Base-by-base conservation (phyloP, 2,888 invertebrate genomes). In the Tanytarsus gracilentus region DNA sequence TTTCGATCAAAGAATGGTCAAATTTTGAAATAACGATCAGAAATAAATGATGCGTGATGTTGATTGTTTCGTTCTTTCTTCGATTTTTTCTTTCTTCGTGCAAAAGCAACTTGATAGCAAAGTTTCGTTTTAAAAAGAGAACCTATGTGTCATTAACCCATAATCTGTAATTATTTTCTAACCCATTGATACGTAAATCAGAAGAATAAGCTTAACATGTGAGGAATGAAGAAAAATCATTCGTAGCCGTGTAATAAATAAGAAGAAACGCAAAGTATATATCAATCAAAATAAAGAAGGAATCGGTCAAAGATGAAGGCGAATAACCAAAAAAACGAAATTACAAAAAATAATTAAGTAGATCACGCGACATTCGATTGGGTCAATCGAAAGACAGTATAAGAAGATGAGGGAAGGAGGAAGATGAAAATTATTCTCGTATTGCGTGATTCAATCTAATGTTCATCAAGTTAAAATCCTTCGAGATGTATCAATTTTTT, bases 281-380 rank as follows among this genome's bases (percentile, higher is more conserved):
- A 62, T 62, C 61, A 61, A 62, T 61, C 61, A 52, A 40, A 39
- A 14, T 14, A 48, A 18, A 36, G 39, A 53, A 14, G 25, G 56
- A 44, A 33, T n/a, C n/a, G n/a, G n/a, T n/a, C n/a, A n/a, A n/a
- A n/a, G 14, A n/a, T 48, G 21, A 58, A 58, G 48, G 61, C 62
- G 56, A 62, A 58, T 52, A 58, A 62, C 61, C 62, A 62, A 62
- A 61, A 56, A 61, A 62, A 58, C 61, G 48, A 40, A 39, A 14
- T 14, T 29, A 18, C 23, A 26, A 53, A 14, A 23, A 44, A 44
- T 11, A 44, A 58, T 58, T 58, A 58, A 58, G 48, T 48, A 26
- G 26, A 58, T 58, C 58, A 58, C 58, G 58, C 58, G 58, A 58
- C 58, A 58, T 55, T 9, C n/a, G n/a, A n/a, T n/a, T 30, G 14